These are phyloP conservation scores for Atethmia centrago DNA, from an alignment of 2,888 invertebrate genomes.

Conservation along the genomic window DNA sequence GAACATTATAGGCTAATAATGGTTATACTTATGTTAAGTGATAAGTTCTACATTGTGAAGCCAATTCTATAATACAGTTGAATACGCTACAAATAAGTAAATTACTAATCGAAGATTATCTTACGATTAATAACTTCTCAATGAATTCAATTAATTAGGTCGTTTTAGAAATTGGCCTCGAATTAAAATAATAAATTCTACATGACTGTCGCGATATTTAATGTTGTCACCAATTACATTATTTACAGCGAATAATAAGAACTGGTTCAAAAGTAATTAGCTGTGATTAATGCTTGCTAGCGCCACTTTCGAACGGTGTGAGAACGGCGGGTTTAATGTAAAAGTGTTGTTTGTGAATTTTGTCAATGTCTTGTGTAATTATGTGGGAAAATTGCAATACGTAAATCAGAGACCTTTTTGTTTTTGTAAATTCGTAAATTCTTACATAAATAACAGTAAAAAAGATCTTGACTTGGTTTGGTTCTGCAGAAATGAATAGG, in stretches of 20 bases:
- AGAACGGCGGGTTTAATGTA: conserved; percentile 42
- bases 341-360: conserved; percentile 42
- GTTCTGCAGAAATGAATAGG: neutral
- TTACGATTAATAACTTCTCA: conserved; percentile 7
- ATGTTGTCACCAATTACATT: conserved; percentile 52
- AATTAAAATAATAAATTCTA: conserved; percentile 41
- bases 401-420: conserved; percentile 12
- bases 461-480: neutral
- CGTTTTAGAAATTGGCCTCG: conserved; percentile 56
- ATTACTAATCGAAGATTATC: neutral
- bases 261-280: conserved; percentile 60
- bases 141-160: conserved; percentile 27
- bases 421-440: conserved; percentile 4
- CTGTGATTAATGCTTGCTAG: conserved; percentile 54
- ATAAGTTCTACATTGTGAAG: no score
- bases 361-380: conserved; percentile 30
- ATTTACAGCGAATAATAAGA: conserved; percentile 52
- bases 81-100: neutral
- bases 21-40: no score
- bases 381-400: conserved; percentile 16
- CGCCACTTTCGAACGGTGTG: conserved; percentile 29
- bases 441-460: neutral
- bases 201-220: conserved; percentile 42
- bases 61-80: neutral
- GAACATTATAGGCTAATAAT: no score